Base-by-base conservation (phyloP, 2,888 invertebrate species). In the Anorthoa munda region DNA sequence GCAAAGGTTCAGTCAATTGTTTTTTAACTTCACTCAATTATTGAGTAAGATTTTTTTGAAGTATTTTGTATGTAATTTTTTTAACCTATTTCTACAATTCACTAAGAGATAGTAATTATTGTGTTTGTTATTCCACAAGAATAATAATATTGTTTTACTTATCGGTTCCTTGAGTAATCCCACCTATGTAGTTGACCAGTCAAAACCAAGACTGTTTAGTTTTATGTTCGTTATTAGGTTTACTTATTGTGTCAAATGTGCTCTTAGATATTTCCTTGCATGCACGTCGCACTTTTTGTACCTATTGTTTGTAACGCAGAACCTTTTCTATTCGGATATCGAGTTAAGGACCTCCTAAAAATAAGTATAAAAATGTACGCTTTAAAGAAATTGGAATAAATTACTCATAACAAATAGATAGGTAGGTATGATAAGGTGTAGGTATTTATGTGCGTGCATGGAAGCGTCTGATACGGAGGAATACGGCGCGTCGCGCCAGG, bases 281-380 rank as follows among this genome's bases (percentile, higher is more conserved):
- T 92, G 94, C 93, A 94, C 92, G 90, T 91, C 89, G 90, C 93
- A 94, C 92, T 90, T 89, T 89, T 90, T 92, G 90, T 91, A 90
- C 90, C 88, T 90, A 89, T 92, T 90, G 86, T 92, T 91, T 93
- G 86, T 88, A 86, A 89, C 73, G 83, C 90, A 87, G 86, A 87
- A 72, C 88, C 86, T 90, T 89, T 92, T 92, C 90, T 84, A 92
- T 91, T 92, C 90, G 86, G 86, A 93, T 93, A 93, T 93, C 92
- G 91, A 90, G 87, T 90, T 95, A 94, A 94, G 95, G 91, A 95
- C 93, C 93, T 95, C 93, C 93, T 95, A 94, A 92, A 90, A 90
- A 90, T 95, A 95, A 95, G 94, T 92, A 96, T 95, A 95, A 96
- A 93, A 96, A 95, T 95, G 95, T 96, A 96, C 96, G 96, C 96